phyloP scores from a whole-genome alignment of 2,888 invertebrate species.

The Lycocerus yunnanus region DNA sequence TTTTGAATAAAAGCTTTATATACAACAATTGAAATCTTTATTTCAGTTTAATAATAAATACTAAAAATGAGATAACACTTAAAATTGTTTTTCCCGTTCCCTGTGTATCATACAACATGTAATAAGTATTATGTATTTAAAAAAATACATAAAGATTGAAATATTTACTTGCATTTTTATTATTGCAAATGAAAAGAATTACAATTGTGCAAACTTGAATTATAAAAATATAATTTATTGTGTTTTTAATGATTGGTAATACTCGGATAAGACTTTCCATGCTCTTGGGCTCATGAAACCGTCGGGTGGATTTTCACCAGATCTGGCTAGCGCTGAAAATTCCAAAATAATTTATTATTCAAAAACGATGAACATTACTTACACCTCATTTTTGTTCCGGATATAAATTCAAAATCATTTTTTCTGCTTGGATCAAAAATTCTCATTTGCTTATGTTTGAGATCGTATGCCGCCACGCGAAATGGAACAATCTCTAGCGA shows the following conservation, averaged over 20 bases:
- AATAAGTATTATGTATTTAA: background rate
- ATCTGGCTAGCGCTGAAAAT: conserved; percentile 64
- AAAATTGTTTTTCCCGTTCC: background rate
- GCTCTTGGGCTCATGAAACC: conserved; percentile 99
- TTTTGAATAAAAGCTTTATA: background rate
- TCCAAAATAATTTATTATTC: background rate
- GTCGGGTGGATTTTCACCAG: conserved; percentile 86
- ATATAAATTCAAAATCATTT: conserved; percentile 95
- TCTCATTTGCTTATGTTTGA: conserved; percentile 80
- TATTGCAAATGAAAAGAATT: background rate
- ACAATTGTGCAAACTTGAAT: background rate
- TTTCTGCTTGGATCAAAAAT: conserved; percentile 91
- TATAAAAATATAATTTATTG: background rate
- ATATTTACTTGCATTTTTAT: background rate
- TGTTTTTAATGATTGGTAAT: conserved; percentile 70
- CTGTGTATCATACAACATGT: background rate
- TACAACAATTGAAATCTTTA: background rate
- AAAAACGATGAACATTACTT: background rate
- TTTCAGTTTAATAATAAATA: background rate
- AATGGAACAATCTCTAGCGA: conserved; percentile 96
- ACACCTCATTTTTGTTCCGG: conserved; percentile 94
- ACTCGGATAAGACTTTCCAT: conserved; percentile 87
- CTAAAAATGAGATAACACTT: background rate
- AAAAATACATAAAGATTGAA: background rate
- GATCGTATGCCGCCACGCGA: conserved; percentile 98